These are phyloP conservation scores for Calephelis virginiensis DNA, from an alignment of 1,140 invertebrate genomes.

Conservation along the genomic window DNA sequence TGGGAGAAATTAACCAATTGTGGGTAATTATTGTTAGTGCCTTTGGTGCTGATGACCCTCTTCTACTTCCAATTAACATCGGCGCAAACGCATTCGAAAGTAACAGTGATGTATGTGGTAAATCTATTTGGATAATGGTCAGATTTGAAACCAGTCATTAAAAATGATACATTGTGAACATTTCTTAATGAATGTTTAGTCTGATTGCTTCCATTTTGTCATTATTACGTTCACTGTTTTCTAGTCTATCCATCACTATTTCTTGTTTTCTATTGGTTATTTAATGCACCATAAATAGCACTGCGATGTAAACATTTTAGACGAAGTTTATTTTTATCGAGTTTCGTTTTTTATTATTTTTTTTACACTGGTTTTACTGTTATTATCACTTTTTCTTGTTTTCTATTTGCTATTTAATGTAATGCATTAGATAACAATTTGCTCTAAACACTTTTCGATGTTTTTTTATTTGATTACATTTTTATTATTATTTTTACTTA, in stretches of 20 bases:
- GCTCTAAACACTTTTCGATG: too few relatives aligned
- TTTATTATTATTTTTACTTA: too few relatives aligned
- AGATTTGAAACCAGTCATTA: conserved; percentile 9
- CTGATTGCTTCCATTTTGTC: background rate
- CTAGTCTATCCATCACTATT: background rate
- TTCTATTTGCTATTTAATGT: too few relatives aligned
- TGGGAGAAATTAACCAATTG: conserved; percentile 27
- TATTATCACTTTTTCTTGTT: too few relatives aligned
- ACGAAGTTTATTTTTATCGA: too few relatives aligned
- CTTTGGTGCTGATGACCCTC: conserved; percentile 19
- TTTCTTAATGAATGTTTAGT: conserved; percentile 2
- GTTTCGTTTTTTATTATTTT: too few relatives aligned
- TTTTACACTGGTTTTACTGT: too few relatives aligned
- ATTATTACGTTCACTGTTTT: background rate
- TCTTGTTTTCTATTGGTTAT: background rate
- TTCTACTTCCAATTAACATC: conserved; percentile 49
- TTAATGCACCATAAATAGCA: too few relatives aligned
- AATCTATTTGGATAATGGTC: conserved; percentile 41
- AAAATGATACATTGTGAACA: conserved; percentile 14
- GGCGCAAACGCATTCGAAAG: conserved; percentile 45
- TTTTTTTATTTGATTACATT: too few relatives aligned
- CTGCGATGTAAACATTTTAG: too few relatives aligned
- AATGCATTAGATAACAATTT: too few relatives aligned
- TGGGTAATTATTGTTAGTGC: conserved; percentile 28
- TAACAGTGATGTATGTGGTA: conserved; percentile 47